These are phyloP conservation scores for Erethizon dorsatum DNA, from an alignment of 2,797 vertebrate genomes.

Conservation along the genomic window DNA sequence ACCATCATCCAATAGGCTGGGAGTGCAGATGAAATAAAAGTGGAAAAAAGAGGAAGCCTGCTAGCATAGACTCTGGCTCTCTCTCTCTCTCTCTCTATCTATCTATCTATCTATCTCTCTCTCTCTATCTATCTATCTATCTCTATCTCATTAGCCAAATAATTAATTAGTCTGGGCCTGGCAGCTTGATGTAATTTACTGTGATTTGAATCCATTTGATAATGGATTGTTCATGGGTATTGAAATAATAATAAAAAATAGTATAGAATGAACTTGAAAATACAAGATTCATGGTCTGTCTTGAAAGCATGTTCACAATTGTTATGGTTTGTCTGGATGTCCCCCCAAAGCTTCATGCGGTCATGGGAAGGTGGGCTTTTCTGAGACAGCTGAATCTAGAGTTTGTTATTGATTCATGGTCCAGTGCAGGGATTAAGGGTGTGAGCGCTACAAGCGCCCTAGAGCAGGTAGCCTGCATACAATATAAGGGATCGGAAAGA, in stretches of 20 bases:
- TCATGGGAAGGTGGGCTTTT: background rate
- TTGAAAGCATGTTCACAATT: background rate
- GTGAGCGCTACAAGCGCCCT: background rate
- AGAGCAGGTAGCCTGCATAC: background rate
- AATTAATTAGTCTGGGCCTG: background rate
- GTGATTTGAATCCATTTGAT: background rate
- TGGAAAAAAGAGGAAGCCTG: background rate
- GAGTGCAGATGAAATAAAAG: background rate
- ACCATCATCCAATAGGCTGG: background rate
- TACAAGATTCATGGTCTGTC: background rate
- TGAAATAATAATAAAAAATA: constrained; percentile 10
- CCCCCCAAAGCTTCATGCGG: background rate
- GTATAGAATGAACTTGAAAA: background rate
- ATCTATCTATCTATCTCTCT: background rate
- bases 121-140: no score
- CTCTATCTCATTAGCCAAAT: background rate
- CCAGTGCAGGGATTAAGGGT: background rate
- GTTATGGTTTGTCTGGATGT: background rate
- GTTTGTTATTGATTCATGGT: background rate
- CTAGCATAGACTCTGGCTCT: background rate
- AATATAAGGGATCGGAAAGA: background rate
- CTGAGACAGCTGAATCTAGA: background rate
- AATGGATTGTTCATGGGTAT: background rate
- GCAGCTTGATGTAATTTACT: background rate
- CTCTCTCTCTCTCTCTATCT: background rate